Percentiles rank a stretch among this genome's conserved stretches.
Evolutionary conservation across 2,888 invertebrate species (phyloP).

Genomic region (Blera fallax): DNA sequence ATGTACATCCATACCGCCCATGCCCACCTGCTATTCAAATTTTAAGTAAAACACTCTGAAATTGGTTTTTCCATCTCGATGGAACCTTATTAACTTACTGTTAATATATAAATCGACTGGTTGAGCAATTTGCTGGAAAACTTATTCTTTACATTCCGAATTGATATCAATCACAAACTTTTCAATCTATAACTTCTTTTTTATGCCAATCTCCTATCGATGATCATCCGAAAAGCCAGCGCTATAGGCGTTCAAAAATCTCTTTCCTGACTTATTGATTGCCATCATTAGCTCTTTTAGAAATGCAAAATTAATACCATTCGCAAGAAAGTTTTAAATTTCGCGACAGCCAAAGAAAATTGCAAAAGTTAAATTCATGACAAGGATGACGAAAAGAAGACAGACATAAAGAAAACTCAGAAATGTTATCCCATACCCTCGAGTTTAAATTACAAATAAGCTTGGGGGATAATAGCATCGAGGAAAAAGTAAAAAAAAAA

Average conservation of each 20-base stretch:
- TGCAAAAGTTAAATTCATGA: constrained; percentile 42
- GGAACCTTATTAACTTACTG: neutral
- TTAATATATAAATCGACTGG: neutral
- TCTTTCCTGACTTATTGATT: constrained; percentile 41
- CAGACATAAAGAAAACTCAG: constrained; percentile 6
- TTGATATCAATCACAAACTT: constrained; percentile 46
- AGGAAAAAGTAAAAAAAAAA: neutral
- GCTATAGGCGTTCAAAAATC: constrained; percentile 3
- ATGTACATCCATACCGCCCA: too few relatives aligned
- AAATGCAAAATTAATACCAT: constrained; percentile 25
- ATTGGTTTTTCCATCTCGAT: neutral
- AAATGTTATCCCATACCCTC: neutral
- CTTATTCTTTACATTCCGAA: constrained; percentile 25
- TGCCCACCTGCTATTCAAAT: neutral
- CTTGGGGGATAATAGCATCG: neutral
- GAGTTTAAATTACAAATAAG: constrained; percentile 29
- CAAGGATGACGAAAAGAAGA: constrained; percentile 23
- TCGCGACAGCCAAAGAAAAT: constrained; percentile 28
- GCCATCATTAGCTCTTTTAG: constrained; percentile 37
- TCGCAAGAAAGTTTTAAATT: constrained; percentile 27
- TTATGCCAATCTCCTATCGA: constrained; percentile 1
- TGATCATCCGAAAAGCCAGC: constrained; percentile 4
- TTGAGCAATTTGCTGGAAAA: constrained; percentile 15
- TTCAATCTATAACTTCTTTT: constrained; percentile 22
- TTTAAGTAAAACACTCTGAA: too few relatives aligned